Conservation (phyloP, 2,113 vertebrate genomes). For the Australoheros scitulus region DNA sequence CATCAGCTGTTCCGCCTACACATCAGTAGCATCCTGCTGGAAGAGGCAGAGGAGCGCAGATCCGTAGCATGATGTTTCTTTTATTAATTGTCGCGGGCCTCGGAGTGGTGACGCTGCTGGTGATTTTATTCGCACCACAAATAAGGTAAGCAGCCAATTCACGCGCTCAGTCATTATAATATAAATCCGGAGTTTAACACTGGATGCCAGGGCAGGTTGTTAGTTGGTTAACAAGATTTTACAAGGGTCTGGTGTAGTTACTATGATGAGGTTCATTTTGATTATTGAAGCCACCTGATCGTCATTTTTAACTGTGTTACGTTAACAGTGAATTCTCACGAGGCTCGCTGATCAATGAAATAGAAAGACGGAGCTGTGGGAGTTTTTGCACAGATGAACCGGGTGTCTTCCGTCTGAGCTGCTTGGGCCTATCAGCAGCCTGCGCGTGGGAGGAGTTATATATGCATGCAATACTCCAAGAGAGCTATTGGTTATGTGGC, state of each 20-base stretch:
- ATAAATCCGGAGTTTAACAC: background rate
- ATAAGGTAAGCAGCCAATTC: conserved; percentile 81
- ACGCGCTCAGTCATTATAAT: background rate
- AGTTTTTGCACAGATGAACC: conserved; percentile 34
- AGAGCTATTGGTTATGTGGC: conserved; percentile 62
- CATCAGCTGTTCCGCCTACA: conserved; percentile 71
- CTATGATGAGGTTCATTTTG: background rate
- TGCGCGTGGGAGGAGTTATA: conserved; percentile 63
- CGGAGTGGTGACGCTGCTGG: conserved; percentile 76
- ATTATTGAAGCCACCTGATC: background rate
- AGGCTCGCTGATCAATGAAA: conserved; percentile 26
- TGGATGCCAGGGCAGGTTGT: background rate
- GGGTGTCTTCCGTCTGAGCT: conserved; percentile 41
- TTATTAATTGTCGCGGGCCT: conserved; percentile 74
- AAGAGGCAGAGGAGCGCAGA: conserved; percentile 8
- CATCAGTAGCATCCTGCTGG: conserved; percentile 33
- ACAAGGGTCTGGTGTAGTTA: conserved; percentile 8
- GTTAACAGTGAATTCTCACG: background rate
- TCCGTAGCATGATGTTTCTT: conserved; percentile 58
- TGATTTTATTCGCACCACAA: conserved; percentile 79
- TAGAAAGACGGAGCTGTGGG: conserved; percentile 37
- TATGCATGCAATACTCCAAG: conserved; percentile 9
- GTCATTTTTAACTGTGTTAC: background rate
- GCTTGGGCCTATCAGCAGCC: conserved; percentile 59
- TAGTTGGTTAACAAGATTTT: conserved; percentile 33